phyloP scores from a whole-genome alignment of 2,797 vertebrate species.

The Masticophis lateralis region DNA sequence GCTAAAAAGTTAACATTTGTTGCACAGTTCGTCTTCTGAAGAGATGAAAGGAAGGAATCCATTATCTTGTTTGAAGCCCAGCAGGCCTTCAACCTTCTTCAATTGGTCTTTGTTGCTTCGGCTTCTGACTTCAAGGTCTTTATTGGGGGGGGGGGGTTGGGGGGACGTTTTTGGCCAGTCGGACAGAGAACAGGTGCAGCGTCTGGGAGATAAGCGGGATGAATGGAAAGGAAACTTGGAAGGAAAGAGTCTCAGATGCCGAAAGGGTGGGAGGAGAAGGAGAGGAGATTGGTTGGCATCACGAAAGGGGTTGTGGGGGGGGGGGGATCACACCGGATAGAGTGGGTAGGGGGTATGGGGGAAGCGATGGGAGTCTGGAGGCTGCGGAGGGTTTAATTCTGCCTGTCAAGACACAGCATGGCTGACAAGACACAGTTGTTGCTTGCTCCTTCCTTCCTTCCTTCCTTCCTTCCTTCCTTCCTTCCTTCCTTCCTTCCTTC shows the following conservation, averaged over 20 bases:
- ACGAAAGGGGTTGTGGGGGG: neutral
- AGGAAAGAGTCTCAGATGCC: neutral
- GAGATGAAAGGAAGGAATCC: neutral
- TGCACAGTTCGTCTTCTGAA: neutral
- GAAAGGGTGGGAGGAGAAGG: neutral
- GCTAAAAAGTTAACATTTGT: neutral
- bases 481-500: no score
- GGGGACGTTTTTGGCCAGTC: neutral
- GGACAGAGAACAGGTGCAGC: neutral
- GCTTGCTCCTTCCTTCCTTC: neutral
- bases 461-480: neutral
- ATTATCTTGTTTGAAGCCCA: neutral
- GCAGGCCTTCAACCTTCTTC: neutral
- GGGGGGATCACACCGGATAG: neutral
- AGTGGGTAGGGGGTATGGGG: neutral
- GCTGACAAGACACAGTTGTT: neutral
- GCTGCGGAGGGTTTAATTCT: neutral
- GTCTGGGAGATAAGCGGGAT: neutral
- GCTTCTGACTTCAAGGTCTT: neutral
- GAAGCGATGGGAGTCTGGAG: neutral
- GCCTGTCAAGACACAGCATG: neutral
- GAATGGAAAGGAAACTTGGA: neutral
- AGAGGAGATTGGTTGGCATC: neutral
- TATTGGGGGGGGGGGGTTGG: neutral
- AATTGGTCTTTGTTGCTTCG: neutral